Evolutionary conservation across 2,797 vertebrate species (phyloP).

Genomic region (Rhinophrynus dorsalis): DNA sequence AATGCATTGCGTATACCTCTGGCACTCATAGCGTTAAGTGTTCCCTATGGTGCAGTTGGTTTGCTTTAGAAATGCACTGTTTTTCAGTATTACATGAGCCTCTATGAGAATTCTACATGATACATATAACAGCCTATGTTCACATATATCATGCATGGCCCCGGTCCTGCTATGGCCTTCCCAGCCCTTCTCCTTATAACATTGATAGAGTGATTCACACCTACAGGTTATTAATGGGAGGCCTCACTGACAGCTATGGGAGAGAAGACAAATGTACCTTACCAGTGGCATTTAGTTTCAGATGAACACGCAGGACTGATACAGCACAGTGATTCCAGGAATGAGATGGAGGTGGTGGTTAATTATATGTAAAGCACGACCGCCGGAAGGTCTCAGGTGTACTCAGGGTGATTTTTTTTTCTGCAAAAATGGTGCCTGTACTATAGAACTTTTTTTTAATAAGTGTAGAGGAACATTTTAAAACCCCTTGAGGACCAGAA

Average conservation of each 20-base stretch:
- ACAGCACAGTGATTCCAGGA: neutral
- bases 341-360: neutral
- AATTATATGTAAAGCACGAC: neutral
- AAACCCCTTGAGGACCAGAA: no score
- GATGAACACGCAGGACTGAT: neutral
- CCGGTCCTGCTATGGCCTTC: neutral
- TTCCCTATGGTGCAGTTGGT: no score
- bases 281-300: slow-evolving; percentile 9
- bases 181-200: slow-evolving; percentile 2
- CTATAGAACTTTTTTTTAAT: no score
- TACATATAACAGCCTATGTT: no score
- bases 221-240: slow-evolving; percentile 36
- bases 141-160: slow-evolving; percentile 9
- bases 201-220: slow-evolving; percentile 6
- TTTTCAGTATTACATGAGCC: no score
- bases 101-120: no score
- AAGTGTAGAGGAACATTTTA: no score
- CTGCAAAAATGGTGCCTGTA: no score
- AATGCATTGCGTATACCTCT: no score
- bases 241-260: neutral
- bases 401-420: no score
- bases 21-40: no score
- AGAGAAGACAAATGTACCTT: slow-evolving; percentile 15
- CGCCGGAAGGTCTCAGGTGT: neutral
- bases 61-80: no score